Conservation (phyloP, 92 coral and sea anemone species). For the Phenganax subtilis region DNA sequence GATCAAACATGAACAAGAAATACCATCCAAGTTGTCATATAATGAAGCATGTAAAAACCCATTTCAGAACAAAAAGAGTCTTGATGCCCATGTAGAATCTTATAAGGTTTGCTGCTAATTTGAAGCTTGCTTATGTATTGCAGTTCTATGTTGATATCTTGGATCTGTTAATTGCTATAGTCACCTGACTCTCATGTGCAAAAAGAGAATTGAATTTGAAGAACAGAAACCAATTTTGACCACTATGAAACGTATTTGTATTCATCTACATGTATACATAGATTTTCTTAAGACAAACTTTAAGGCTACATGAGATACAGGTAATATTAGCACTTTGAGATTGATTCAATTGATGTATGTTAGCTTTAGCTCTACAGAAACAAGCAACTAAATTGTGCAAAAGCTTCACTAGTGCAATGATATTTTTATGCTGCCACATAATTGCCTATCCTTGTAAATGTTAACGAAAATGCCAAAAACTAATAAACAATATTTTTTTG, state of each 20-base stretch:
- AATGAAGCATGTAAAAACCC: conserved; percentile 63
- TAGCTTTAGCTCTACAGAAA: not conserved
- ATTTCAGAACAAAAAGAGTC: conserved; percentile 53
- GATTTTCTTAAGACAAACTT: conserved; percentile 30
- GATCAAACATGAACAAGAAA: not conserved
- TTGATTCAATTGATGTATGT: not conserved
- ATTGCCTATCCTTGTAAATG: no score
- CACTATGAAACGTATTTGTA: no score
- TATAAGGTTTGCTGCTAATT: conserved; percentile 60
- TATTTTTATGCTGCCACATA: no score
- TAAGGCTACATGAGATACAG: conserved; percentile 81
- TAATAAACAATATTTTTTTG: not conserved
- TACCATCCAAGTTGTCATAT: no score
- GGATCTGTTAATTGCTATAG: no score
- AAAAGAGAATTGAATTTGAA: no score
- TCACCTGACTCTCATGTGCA: no score
- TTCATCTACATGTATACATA: no score
- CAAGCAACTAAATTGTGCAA: no score
- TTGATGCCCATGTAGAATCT: conserved; percentile 60
- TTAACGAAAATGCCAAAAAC: not conserved
- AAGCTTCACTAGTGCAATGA: no score
- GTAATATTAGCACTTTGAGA: conserved; percentile 27
- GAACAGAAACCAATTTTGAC: no score
- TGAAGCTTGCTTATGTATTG: not conserved
- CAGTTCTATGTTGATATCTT: no score